Evolutionary conservation across 2,113 vertebrate genomes (phyloP).

Genomic region (Phyllostomus discolor): DNA sequence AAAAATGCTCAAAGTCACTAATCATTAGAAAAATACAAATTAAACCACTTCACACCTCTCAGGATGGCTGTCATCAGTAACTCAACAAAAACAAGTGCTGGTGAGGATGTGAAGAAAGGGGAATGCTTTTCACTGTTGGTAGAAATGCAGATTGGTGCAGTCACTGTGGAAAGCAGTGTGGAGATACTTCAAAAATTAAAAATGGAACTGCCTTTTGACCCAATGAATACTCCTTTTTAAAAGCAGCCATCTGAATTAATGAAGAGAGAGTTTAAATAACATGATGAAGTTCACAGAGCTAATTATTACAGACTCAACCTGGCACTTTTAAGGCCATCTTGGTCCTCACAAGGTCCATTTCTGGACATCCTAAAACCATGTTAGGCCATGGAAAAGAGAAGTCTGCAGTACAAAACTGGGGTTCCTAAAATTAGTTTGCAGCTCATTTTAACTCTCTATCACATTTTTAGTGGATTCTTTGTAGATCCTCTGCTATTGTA

Average conservation of each 20-base stretch:
- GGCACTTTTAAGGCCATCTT: neutral
- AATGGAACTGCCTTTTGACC: no score
- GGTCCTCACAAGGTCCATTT: neutral
- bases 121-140: no score
- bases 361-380: neutral
- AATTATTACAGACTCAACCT: neutral
- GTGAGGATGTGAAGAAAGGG: no score
- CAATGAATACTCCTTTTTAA: neutral
- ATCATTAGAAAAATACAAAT: no score
- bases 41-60: no score
- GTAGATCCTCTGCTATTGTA: neutral
- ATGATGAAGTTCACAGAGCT: neutral
- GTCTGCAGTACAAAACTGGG: neutral
- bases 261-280: neutral
- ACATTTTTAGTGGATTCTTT: neutral
- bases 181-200: no score
- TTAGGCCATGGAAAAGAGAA: neutral
- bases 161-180: no score
- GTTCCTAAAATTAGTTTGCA: neutral
- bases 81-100: no score
- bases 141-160: no score
- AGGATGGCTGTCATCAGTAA: no score
- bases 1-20: no score
- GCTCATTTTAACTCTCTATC: neutral
- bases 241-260: neutral